Base-by-base conservation (phyloP, 2,888 invertebrate species). In the Acleris holmiana region DNA sequence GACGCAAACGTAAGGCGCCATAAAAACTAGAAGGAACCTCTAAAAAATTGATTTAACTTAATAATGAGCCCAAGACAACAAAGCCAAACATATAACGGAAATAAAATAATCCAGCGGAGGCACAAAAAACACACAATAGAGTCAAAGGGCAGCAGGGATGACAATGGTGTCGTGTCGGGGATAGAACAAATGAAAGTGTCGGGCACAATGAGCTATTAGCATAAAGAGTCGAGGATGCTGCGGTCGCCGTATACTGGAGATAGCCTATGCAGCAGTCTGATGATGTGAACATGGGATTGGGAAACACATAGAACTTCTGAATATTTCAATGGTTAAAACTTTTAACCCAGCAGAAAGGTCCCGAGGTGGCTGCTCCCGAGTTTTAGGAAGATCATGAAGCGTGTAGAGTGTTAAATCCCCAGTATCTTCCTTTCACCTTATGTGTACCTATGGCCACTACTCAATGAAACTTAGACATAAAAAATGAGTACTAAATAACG, bases 41-140 rank as follows among this genome's bases (percentile, higher is more conserved):
- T 23, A 60, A 55, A 65, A 50, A 57, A 65, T 59, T 66, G 57
- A 61, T 67, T 73, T 68, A 75, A 79, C 77, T 75, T 75, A 79
- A 80, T 81, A 83, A 83, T 77, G 72, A 76, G 78, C 78, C 80
- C 77, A 78, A 82, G 76, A 80, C 83, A 86, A 86, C 84, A 88
- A 84, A 88, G 78, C 75, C 70, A 78, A 83, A 82, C 78, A 82
- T 78, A 83, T 85, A 89, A 88, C 89, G 91, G 91, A 91, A 90
- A 92, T 92, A 88, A 92, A 92, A 91, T 91, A 86, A 90, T 91
- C 90, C 85, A 76, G 73, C 77, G 80, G 76, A 78, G 82, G 82
- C 79, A 90, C 86, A 91, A 91, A 91, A 91, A 92, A 89, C 82
- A 86, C 75, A 92, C 92, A 92, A 91, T 91, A 68, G 88, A 90